Base-by-base conservation (phyloP, 1,140 invertebrate genomes). In the Chlorops oryzae region DNA sequence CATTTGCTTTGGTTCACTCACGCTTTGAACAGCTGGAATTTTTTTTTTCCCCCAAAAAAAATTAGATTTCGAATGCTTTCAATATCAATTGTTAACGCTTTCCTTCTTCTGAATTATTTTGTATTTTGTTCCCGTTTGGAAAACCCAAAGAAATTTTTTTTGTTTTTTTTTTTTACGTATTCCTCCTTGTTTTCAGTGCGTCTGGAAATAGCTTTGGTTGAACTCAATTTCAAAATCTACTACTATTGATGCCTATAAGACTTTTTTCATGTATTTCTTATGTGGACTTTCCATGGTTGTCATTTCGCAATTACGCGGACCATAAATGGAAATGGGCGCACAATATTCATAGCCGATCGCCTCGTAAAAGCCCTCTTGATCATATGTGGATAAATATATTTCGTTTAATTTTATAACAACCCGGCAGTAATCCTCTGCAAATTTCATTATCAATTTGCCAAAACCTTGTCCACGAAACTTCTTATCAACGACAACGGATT, bases 401-500 rank as follows among this genome's bases (percentile, higher is more conserved):
- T 74, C 77, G 65, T 77, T 77, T 61, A 82, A 78, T 58, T 73
- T 75, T 55, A 82, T 70, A 34, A 76, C 71, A 55, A 77, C 63
- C 73, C 77, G 73, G 61, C 79, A 78, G 75, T 86, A 87, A 48
- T 85, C 75, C 73, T 89, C 86, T 21, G 80, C 76, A 60, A 80
- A 75, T 37, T 74, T 77, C 78, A 90, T 81, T 45, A 90, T 72
- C 61, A 79, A 74, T 57, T 81, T 83, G 21, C 87, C 87, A 49
- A 86, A 75, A 57, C 83, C 86, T 72, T 82, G 81, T n/a, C 82
- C 83, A 51, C 87, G 75, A 55, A 78, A 75, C 2, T 71, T 63
- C 70, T 80, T 80, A 47, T 81, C 78, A 57, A 90, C 86, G 10
- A 90, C 81, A 56, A 90, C 87, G 42, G 85, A 84, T 74, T 88